A percentile compares a stretch with the other conserved stretches of the same genome.
These are phyloP conservation scores for Laticauda colubrina DNA, from an alignment of 2,113 vertebrate genomes.

Conservation along the genomic window DNA sequence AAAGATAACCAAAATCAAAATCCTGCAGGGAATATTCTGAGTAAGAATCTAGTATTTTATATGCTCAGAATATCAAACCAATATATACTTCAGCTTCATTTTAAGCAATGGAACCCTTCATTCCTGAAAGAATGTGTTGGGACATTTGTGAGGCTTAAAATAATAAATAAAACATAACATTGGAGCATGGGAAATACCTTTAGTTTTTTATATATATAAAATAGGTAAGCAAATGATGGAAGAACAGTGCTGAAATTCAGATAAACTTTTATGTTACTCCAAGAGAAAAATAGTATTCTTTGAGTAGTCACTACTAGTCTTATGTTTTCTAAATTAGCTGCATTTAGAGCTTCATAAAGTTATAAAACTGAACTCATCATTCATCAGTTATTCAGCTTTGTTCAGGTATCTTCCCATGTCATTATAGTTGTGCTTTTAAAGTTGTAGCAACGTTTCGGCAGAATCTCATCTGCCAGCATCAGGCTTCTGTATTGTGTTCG, in stretches of 20 bases:
- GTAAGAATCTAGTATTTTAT: not conserved
- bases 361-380: conserved; percentile 42
- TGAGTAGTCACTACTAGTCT: not conserved
- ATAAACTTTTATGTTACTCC: not conserved
- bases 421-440: too few species aligned
- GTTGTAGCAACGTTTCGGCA: too few species aligned
- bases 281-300: not conserved
- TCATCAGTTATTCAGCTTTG: too few species aligned
- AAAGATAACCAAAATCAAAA: not conserved
- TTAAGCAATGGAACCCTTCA: not conserved
- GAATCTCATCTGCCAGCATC: too few species aligned
- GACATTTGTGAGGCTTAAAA: not conserved
- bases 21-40: not conserved
- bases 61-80: not conserved
- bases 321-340: not conserved
- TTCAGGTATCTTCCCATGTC: too few species aligned
- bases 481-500: too few species aligned
- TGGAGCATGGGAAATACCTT: conserved; percentile 25
- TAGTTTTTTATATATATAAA: conserved; percentile 2
- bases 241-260: conserved; percentile 48
- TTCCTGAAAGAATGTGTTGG: not conserved
- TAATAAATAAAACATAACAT: conserved; percentile 7
- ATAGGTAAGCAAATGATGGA: conserved; percentile 18
- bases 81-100: not conserved
- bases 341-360: not conserved